Base-by-base conservation (phyloP, 2,888 invertebrate species). In the Hanleya hanleyi region DNA sequence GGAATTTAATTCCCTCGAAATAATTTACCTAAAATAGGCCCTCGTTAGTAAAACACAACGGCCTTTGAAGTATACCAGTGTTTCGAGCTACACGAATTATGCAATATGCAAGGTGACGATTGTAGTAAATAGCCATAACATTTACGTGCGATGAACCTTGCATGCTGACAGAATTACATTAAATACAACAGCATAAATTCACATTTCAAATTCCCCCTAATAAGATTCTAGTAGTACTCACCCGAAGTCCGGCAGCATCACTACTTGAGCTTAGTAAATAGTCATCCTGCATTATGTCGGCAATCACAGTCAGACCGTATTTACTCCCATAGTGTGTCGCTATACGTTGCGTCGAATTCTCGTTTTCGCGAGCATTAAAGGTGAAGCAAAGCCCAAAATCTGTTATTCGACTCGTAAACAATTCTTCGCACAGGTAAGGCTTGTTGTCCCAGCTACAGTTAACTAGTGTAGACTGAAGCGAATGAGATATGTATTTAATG, bases 251-350 rank as follows among this genome's bases (percentile, higher is more conserved):
- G 2, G 57, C 57, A 22, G 57, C 22, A 22, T 57, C 57, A 32
- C 22, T 57, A 9, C 29, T 57, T 32, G 32, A 57, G 2, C 12
- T 15, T 3, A 57, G 7, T 29, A 22, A 15, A 26, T 57, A 57
- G 12, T 57, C 57, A 29, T 57, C 57, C 29, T 57, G 57, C 4
- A 22, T 15, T 7, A 57, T 57, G 9, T 29, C 12, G 3, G 29
- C 32, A 29, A 57, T 57, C 57, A 57, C 57, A 26, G 57, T 57
- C 29, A 57, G 57, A 15, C 57, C 57, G 57, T 57, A 57, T 32
- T 57, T 57, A 4, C 4, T 57, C 29, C 57, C 57, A 29, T 22
- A 15, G 15, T 32, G 57, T 4, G 2, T 57, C 12, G 57, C 15
- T 57, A 29, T 57, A 22, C 57, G 9, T 18, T 18, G 15, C 2